A percentile compares a stretch with the other conserved stretches of the same genome.
phyloP scores from a whole-genome alignment of 2,888 invertebrate genomes.

The Adelognathus sp. region DNA sequence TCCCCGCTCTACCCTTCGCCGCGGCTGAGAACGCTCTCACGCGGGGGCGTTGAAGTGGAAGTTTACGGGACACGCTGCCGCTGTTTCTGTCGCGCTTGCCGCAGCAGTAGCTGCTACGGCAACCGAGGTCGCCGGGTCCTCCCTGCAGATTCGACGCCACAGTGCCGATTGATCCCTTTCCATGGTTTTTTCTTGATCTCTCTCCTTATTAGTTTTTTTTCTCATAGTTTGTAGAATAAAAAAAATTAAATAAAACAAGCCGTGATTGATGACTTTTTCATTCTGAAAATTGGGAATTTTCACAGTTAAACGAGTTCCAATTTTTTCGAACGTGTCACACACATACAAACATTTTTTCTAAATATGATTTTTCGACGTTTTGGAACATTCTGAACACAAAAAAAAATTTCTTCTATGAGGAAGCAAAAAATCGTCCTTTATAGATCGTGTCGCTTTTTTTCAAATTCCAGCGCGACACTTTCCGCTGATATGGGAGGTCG shows the following conservation, averaged over 20 bases:
- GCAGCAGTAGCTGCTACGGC: slow-evolving; percentile 1
- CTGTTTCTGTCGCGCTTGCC: slow-evolving; percentile 14
- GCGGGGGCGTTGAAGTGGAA: slow-evolving; percentile 40
- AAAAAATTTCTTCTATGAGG: too few relatives aligned
- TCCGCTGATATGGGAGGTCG: slow-evolving; percentile 54
- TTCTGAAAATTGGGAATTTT: too few relatives aligned
- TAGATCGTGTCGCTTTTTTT: slow-evolving; percentile 11
- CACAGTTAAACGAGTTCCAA: too few relatives aligned
- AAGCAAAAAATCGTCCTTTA: slow-evolving; percentile 9
- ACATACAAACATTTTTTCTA: too few relatives aligned
- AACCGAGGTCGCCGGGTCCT: slow-evolving; percentile 22
- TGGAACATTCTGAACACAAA: too few relatives aligned
- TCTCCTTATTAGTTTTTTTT: neutral
- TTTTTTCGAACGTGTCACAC: too few relatives aligned
- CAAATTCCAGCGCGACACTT: neutral
- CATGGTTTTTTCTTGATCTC: slow-evolving; percentile 12
- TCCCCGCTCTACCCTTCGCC: slow-evolving; percentile 6
- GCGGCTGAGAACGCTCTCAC: neutral
- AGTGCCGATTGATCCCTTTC: too few relatives aligned
- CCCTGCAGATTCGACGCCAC: slow-evolving; percentile 11
- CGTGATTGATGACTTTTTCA: too few relatives aligned
- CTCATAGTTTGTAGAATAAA: neutral
- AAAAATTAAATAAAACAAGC: neutral
- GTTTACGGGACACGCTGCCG: slow-evolving; percentile 16
- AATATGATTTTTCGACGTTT: too few relatives aligned